phyloP scores from a whole-genome alignment of 2,113 vertebrate genomes.

The Pelobates fuscus region DNA sequence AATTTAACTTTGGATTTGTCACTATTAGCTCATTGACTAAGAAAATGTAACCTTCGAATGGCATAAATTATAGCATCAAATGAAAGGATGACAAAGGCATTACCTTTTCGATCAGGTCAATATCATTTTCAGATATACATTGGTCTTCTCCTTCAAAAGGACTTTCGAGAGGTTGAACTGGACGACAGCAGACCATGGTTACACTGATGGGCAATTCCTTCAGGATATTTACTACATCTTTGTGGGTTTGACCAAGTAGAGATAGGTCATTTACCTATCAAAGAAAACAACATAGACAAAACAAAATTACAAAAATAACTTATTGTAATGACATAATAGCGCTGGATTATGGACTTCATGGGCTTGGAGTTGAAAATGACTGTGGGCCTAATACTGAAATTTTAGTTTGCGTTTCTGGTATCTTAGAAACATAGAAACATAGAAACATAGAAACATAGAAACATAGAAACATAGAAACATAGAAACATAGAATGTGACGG shows the following conservation, averaged over 20 bases:
- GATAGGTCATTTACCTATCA: constrained; percentile 87
- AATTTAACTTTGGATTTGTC: no score
- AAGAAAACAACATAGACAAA: neutral
- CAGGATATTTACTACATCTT: constrained; percentile 89
- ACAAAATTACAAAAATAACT: neutral
- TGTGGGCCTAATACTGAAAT: no score
- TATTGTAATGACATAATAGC: no score
- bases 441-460: no score
- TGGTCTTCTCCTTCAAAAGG: constrained; percentile 65
- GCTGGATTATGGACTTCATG: no score
- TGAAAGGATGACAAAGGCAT: neutral
- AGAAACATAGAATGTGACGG: no score
- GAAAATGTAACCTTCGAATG: no score
- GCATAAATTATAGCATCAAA: neutral
- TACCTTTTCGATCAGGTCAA: constrained; percentile 71
- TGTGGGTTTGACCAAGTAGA: constrained; percentile 89
- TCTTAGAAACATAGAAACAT: no score
- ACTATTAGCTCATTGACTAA: no score
- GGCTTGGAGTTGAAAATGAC: no score
- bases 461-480: no score
- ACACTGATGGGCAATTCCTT: constrained; percentile 89
- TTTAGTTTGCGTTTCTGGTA: no score
- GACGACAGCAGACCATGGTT: constrained; percentile 87
- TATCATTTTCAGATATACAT: constrained; percentile 54
- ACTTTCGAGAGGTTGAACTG: constrained; percentile 61